Percentiles rank a stretch among this genome's conserved stretches.
Evolutionary conservation across 2,113 vertebrate species (phyloP).

Genomic region (Heptranchias perlo): DNA sequence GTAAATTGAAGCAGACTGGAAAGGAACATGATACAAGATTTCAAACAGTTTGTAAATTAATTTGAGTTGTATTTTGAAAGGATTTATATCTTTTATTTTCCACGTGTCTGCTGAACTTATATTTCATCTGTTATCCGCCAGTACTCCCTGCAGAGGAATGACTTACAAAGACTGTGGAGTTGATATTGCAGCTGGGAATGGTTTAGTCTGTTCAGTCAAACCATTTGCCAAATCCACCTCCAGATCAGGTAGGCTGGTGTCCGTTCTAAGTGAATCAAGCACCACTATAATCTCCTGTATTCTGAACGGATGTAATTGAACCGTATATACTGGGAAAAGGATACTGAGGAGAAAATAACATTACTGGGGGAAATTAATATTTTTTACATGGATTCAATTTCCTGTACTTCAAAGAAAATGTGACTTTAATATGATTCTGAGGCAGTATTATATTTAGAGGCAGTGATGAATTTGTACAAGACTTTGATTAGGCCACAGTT

Average conservation of each 20-base stretch:
- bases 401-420: background rate
- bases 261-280: background rate
- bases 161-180: slow-evolving; percentile 94
- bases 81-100: background rate
- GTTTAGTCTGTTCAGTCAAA: slow-evolving; percentile 81
- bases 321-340: background rate
- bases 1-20: too few relatives aligned
- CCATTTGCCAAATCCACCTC: slow-evolving; percentile 85
- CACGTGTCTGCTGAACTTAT: background rate
- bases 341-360: background rate
- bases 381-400: background rate
- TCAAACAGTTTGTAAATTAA: background rate
- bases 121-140: background rate
- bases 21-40: background rate
- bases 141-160: slow-evolving; percentile 63
- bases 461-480: background rate
- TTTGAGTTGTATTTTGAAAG: background rate
- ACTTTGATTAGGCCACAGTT: background rate
- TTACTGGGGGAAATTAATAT: background rate
- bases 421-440: background rate
- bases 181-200: slow-evolving; percentile 84
- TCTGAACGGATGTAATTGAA: background rate
- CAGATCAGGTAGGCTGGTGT: slow-evolving; percentile 67
- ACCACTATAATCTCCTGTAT: background rate
- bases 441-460: background rate